Percentiles rank a stretch among this genome's conserved stretches.
Conservation (phyloP, 2,113 vertebrate genomes). For the Micromys minutus region DNA sequence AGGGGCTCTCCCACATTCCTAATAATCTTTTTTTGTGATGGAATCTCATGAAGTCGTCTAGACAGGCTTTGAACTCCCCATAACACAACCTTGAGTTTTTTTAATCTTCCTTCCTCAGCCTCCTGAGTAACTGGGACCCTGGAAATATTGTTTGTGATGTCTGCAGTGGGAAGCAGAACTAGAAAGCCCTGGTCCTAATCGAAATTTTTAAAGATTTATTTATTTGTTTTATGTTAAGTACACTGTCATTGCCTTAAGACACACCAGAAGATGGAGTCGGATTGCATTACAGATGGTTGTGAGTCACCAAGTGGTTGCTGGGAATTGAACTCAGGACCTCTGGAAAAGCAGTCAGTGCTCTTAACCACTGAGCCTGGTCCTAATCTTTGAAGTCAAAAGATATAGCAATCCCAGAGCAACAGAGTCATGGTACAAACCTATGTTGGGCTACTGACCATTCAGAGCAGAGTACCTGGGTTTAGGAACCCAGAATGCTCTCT, state of each 20-base stretch:
- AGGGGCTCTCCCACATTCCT: not conserved
- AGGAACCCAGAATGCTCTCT: not conserved
- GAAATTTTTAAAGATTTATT: too few species aligned
- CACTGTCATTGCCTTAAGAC: too few species aligned
- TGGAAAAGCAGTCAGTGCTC: too few species aligned
- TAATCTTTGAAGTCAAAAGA: not conserved
- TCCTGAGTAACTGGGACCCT: not conserved
- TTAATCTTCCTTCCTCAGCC: not conserved
- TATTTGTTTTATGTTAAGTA: too few species aligned
- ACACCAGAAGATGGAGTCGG: too few species aligned
- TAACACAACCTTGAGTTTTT: not conserved
- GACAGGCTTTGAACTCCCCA: not conserved
- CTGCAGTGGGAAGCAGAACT: not conserved
- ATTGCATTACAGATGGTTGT: too few species aligned
- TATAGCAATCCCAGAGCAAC: too few species aligned
- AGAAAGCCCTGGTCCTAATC: not conserved
- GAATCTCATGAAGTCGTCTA: not conserved
- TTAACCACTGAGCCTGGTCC: too few species aligned
- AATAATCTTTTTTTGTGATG: not conserved
- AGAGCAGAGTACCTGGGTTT: not conserved
- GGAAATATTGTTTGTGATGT: not conserved
- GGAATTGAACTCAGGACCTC: too few species aligned
- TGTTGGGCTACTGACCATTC: not conserved
- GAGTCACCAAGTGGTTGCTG: too few species aligned
- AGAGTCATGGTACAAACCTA: not conserved